Percentiles rank a stretch among this genome's conserved stretches.
These are phyloP conservation scores for Pogonognathellus flavescens DNA, from an alignment of 1,140 invertebrate species.

Conservation along the genomic window DNA sequence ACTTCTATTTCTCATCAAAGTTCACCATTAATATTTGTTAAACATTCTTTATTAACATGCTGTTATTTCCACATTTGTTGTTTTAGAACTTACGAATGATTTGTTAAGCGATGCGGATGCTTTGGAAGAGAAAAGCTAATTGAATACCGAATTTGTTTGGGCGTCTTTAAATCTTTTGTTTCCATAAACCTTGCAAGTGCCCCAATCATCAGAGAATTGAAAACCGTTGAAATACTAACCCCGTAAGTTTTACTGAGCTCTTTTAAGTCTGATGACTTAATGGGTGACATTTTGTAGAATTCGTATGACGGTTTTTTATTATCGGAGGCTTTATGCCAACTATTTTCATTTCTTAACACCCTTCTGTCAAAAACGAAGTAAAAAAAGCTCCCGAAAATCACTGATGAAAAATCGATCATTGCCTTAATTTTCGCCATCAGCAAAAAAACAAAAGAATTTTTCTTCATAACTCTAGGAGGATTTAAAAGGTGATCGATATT, in stretches of 20 bases:
- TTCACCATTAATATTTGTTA: not conserved
- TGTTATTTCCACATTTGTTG: too few species aligned
- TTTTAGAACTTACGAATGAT: conserved; percentile 4
- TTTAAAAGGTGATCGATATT: not conserved
- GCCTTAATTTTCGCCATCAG: not conserved
- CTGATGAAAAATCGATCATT: not conserved
- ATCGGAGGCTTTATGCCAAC: not conserved
- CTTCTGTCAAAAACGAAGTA: not conserved
- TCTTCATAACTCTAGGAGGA: not conserved
- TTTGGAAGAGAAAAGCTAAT: not conserved
- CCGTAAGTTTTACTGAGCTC: not conserved
- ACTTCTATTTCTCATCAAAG: too few species aligned
- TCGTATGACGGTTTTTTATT: not conserved
- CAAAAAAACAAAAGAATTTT: not conserved
- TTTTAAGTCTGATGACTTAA: not conserved
- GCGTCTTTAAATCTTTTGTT: not conserved
- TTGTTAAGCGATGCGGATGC: not conserved
- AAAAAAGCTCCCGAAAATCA: not conserved
- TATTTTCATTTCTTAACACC: not conserved
- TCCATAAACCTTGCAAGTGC: not conserved
- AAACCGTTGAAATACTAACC: not conserved
- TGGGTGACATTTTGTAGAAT: not conserved
- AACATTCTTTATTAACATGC: too few species aligned
- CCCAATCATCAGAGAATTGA: not conserved
- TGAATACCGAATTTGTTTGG: not conserved